These are phyloP conservation scores for Drosophila gaucha DNA, from an alignment of 2,888 invertebrate species.

Conservation along the genomic window DNA sequence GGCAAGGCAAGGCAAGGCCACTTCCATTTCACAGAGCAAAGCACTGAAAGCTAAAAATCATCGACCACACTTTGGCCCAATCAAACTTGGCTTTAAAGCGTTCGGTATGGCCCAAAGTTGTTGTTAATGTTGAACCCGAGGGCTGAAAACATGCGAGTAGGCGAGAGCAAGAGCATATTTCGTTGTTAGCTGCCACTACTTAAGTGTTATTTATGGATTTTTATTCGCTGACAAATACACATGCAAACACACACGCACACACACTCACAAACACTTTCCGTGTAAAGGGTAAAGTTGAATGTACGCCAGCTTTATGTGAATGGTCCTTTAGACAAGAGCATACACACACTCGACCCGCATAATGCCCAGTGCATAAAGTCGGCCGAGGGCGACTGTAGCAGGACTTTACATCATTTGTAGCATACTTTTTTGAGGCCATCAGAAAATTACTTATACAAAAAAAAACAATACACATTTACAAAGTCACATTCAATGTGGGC, in stretches of 20 bases:
- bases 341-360: conserved; percentile 44
- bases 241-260: conserved; percentile 5
- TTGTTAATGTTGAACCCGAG: neutral
- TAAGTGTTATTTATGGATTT: conserved; percentile 66
- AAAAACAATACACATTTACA: neutral
- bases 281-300: conserved; percentile 58
- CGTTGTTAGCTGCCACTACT: conserved; percentile 54
- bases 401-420: conserved; percentile 30
- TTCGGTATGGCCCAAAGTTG: conserved; percentile 1
- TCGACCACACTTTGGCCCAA: conserved; percentile 39
- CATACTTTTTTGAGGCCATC: conserved; percentile 25
- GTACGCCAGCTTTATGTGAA: conserved; percentile 47
- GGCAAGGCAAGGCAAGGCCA: conserved; percentile 5
- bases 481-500: neutral
- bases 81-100: conserved; percentile 43
- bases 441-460: conserved; percentile 8
- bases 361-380: neutral
- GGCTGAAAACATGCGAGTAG: conserved; percentile 4
- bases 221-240: conserved; percentile 32
- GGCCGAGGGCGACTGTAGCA: conserved; percentile 8
- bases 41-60: conserved; percentile 34
- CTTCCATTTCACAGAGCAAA: conserved; percentile 35
- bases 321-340: conserved; percentile 53
- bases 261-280: neutral
- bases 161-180: conserved; percentile 45